These are phyloP conservation scores for Dendroctonus valens DNA, from an alignment of 1,140 invertebrate genomes.

Conservation along the genomic window DNA sequence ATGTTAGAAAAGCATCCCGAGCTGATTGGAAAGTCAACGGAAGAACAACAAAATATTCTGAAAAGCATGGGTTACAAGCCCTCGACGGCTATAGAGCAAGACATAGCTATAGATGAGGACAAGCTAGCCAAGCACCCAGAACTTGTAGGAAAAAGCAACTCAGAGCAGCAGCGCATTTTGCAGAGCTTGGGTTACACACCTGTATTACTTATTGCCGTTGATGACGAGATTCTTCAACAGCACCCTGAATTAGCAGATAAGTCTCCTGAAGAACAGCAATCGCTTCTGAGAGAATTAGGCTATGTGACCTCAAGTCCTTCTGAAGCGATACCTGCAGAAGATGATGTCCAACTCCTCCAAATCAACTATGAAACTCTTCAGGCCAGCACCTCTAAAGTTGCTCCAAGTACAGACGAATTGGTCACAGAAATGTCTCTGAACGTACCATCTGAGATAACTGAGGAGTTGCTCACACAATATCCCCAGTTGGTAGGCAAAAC, in stretches of 20 bases:
- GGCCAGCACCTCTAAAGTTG: too few species aligned
- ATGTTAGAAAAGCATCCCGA: constrained; percentile 11
- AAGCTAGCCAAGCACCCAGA: constrained; percentile 11
- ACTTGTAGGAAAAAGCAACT: constrained; percentile 2
- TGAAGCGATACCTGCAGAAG: neutral
- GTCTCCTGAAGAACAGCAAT: constrained; percentile 4
- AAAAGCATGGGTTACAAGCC: neutral
- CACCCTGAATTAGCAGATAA: constrained; percentile 21
- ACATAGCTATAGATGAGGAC: constrained; percentile 4
- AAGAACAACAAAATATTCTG: constrained; percentile 2
- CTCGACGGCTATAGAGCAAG: neutral
- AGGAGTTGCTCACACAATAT: too few species aligned
- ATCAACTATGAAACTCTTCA: too few species aligned
- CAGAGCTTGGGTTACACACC: neutral
- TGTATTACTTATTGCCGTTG: neutral
- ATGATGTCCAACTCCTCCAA: too few species aligned
- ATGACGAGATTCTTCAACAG: constrained; percentile 3
- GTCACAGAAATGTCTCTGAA: too few species aligned
- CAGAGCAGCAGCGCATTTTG: constrained; percentile 3
- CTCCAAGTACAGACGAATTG: too few species aligned
- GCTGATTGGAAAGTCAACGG: neutral
- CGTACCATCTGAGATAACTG: too few species aligned
- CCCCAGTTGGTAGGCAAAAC: too few species aligned
- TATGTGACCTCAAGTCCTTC: neutral
- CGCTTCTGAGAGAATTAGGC: constrained; percentile 2